Evolutionary conservation across 2,113 vertebrate species (phyloP).

Genomic region (Nannobrachium achirus): DNA sequence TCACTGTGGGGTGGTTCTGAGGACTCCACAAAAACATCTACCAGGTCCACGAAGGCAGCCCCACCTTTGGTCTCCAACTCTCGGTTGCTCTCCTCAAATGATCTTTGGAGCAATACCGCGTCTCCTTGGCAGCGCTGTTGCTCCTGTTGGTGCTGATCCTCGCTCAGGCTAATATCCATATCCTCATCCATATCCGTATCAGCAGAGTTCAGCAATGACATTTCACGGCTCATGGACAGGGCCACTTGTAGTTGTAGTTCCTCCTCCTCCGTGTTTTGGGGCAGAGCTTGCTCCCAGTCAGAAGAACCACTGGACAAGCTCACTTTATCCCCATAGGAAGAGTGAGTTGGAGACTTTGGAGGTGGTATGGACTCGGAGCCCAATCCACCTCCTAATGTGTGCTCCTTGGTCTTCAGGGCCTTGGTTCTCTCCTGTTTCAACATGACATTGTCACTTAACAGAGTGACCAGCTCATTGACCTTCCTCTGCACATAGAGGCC

Average conservation of each 20-base stretch:
- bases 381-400: conserved; percentile 80
- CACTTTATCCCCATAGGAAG: conserved; percentile 71
- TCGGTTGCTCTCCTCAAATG: too few species aligned
- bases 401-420: conserved; percentile 89
- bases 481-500: conserved; percentile 93
- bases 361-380: conserved; percentile 68
- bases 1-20: too few species aligned
- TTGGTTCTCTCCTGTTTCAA: conserved; percentile 89
- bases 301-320: conserved; percentile 71
- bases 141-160: too few species aligned
- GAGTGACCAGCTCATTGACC: conserved; percentile 90
- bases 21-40: too few species aligned
- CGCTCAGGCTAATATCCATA: too few species aligned
- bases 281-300: conserved; percentile 84
- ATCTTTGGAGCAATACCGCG: too few species aligned
- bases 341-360: conserved; percentile 73
- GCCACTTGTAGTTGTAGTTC: conserved; percentile 96
- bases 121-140: too few species aligned
- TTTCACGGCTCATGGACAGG: conserved; percentile 95
- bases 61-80: too few species aligned
- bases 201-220: conserved; percentile 55
- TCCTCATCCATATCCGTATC: too few species aligned
- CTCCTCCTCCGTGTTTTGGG: conserved; percentile 91
- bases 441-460: conserved; percentile 89
- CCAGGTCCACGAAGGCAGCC: too few species aligned